Evolutionary conservation across 2,797 vertebrate genomes (phyloP).

Genomic region (Alouatta caraya): DNA sequence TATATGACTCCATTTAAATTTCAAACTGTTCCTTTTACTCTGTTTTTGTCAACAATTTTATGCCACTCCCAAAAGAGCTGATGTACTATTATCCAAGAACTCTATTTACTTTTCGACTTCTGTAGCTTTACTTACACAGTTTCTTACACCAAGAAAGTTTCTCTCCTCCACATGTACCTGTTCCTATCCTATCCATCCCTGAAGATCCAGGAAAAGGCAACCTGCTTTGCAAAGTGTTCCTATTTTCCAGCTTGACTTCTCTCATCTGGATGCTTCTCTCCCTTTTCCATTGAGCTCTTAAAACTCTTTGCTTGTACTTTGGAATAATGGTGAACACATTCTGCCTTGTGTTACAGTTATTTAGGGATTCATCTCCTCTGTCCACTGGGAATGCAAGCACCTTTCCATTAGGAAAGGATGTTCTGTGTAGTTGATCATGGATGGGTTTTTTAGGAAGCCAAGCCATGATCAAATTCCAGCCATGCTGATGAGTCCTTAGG

Average conservation of each 20-base stretch:
- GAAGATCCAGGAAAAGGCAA: background rate
- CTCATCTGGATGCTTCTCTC: background rate
- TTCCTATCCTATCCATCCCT: background rate
- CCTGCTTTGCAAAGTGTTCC: background rate
- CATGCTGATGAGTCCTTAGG: background rate
- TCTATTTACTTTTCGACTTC: background rate
- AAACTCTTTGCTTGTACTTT: background rate
- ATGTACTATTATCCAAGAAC: background rate
- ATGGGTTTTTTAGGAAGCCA: background rate
- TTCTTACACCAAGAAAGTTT: background rate
- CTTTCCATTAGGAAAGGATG: background rate
- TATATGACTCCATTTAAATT: background rate
- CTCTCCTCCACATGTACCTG: background rate
- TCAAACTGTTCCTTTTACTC: background rate
- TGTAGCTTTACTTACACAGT: background rate
- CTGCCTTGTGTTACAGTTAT: background rate
- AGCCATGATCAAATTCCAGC: background rate
- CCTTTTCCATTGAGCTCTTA: background rate
- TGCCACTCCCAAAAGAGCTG: background rate
- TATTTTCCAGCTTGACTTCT: background rate
- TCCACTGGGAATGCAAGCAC: background rate
- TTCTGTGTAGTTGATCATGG: fast-evolving
- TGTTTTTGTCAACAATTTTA: background rate
- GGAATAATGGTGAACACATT: background rate
- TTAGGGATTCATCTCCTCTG: background rate